Conservation (phyloP, 2,888 invertebrate genomes). For the Schrankia costaestrigalis region DNA sequence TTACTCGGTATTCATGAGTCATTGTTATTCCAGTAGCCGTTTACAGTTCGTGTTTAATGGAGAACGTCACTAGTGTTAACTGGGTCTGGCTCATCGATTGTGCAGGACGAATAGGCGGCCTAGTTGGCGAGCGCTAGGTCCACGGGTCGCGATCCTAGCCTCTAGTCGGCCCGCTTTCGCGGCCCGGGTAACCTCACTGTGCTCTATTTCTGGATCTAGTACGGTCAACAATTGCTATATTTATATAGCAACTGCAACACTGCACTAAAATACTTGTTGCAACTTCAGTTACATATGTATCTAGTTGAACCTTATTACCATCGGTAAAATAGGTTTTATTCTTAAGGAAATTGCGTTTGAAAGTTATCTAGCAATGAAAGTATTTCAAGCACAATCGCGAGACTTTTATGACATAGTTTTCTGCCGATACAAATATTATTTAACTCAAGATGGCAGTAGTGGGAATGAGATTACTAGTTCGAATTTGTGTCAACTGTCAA, state of each 20-base stretch:
- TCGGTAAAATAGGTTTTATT: too few relatives aligned
- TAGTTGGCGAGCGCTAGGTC: constrained; percentile 59
- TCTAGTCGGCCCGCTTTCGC: constrained; percentile 53
- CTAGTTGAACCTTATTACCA: too few relatives aligned
- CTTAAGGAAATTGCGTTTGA: too few relatives aligned
- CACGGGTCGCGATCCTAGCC: constrained; percentile 49
- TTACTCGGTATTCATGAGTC: constrained; percentile 17
- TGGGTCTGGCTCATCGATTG: constrained; percentile 55
- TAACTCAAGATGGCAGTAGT: too few relatives aligned
- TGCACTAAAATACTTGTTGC: constrained; percentile 8
- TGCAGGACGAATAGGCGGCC: constrained; percentile 66
- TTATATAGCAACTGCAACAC: constrained; percentile 24
- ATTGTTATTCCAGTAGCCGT: constrained; percentile 16
- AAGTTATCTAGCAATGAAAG: too few relatives aligned
- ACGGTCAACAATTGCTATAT: constrained; percentile 37
- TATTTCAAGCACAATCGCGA: too few relatives aligned
- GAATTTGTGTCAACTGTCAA: too few relatives aligned
- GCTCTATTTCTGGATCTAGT: constrained; percentile 54
- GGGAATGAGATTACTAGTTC: too few relatives aligned
- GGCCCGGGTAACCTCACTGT: constrained; percentile 52
- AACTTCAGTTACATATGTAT: constrained; percentile 6
- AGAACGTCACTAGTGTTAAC: constrained; percentile 25
- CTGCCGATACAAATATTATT: too few relatives aligned
- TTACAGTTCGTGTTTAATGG: constrained; percentile 13
- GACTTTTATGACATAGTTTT: too few relatives aligned